Conservation (phyloP, 2,888 invertebrate genomes). For the Itoplectis maculator region DNA sequence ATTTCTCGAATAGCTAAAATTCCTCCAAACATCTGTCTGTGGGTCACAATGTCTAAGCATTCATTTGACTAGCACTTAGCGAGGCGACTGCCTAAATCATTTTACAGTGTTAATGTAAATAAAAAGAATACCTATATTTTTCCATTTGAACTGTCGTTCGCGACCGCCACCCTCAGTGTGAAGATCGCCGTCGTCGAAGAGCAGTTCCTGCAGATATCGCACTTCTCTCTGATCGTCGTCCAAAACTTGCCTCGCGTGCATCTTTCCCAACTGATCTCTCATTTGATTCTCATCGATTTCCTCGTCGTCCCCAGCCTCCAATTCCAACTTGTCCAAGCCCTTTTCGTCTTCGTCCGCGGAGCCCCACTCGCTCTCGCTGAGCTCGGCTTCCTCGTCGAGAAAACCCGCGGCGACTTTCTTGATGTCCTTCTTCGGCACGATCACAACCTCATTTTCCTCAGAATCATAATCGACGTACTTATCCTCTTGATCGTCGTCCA, state of each 20-base stretch:
- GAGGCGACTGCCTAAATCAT: too few relatives aligned
- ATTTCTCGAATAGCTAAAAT: too few relatives aligned
- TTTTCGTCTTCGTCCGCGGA: constrained; percentile 95
- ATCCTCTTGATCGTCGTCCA: constrained; percentile 78
- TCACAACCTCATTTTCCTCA: constrained; percentile 92
- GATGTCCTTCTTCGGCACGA: constrained; percentile 79
- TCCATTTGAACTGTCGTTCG: constrained; percentile 94
- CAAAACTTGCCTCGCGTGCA: constrained; percentile 94
- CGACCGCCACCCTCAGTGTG: constrained; percentile 91
- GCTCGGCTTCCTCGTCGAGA: constrained; percentile 95
- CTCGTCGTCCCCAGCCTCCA: constrained; percentile 94
- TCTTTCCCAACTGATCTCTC: constrained; percentile 91
- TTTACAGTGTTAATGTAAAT: too few relatives aligned
- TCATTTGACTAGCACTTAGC: too few relatives aligned
- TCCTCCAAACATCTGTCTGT: too few relatives aligned
- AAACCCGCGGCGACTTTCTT: constrained; percentile 89
- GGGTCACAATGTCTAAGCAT: too few relatives aligned
- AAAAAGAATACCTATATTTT: constrained; percentile 87
- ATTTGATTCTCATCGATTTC: constrained; percentile 92
- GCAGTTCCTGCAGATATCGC: constrained; percentile 92
- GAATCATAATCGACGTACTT: constrained; percentile 91
- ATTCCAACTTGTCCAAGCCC: constrained; percentile 91
- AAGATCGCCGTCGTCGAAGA: constrained; percentile 95
- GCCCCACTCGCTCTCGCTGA: constrained; percentile 96
- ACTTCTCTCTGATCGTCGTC: constrained; percentile 96